phyloP scores from a whole-genome alignment of 2,797 vertebrate species.

The Dendrocincla fuliginosa region DNA sequence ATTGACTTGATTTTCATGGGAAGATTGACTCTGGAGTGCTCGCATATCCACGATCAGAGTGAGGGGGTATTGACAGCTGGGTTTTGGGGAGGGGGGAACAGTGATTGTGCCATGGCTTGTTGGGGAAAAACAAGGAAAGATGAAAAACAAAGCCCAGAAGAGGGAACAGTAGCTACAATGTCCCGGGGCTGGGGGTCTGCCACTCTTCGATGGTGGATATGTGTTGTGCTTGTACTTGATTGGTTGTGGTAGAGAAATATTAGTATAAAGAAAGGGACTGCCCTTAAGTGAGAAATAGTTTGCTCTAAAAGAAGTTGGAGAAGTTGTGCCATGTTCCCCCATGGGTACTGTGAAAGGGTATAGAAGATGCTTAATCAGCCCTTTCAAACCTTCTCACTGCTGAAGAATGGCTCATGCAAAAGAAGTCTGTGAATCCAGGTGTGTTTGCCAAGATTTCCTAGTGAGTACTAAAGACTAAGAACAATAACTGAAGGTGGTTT shows the following conservation, averaged over 20 bases:
- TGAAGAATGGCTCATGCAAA: neutral
- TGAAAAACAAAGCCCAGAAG: constrained; percentile 87
- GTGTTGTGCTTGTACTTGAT: neutral
- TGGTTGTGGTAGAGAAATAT: neutral
- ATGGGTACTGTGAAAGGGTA: neutral
- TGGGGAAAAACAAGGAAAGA: constrained; percentile 87
- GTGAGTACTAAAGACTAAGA: neutral
- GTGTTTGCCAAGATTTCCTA: neutral
- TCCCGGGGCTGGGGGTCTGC: constrained; percentile 80
- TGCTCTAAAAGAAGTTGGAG: neutral
- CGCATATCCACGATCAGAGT: constrained; percentile 81
- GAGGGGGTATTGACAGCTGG: constrained; percentile 84
- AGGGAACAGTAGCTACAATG: constrained; percentile 91
- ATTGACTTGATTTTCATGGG: constrained; percentile 98
- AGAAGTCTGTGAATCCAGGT: neutral
- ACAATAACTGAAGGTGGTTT: neutral
- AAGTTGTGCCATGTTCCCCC: neutral
- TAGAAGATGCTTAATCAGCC: neutral
- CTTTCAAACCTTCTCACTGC: neutral
- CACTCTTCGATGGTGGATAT: neutral
- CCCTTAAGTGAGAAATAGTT: neutral
- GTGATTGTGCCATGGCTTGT: constrained; percentile 83
- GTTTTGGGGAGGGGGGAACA: constrained; percentile 80
- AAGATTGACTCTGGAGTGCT: constrained; percentile 83
- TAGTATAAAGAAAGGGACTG: neutral